Conservation (phyloP, 2,113 vertebrate genomes). For the Indicator indicator region DNA sequence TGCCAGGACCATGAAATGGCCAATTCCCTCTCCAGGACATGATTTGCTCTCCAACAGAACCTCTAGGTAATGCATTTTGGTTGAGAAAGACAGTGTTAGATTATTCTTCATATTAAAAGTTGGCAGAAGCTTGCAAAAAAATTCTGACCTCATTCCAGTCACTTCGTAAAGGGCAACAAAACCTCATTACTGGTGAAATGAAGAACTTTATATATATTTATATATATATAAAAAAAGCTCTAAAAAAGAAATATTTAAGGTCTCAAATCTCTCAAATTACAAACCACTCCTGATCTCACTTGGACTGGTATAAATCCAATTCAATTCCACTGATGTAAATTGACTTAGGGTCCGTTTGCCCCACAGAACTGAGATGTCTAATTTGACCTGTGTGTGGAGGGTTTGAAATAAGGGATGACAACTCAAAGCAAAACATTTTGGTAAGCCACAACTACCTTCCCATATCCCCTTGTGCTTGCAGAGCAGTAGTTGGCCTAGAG, state of each 20-base stretch:
- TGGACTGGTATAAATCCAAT: neutral
- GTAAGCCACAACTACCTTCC: neutral
- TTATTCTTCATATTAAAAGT: constrained; percentile 17
- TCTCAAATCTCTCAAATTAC: neutral
- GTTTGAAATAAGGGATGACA: neutral
- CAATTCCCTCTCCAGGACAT: neutral
- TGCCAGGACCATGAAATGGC: neutral
- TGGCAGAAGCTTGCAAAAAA: constrained; percentile 44
- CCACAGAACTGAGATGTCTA: neutral
- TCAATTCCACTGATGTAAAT: neutral
- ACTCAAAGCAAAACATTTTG: neutral
- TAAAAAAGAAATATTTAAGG: neutral
- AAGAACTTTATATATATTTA: neutral
- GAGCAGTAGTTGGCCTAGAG: neutral
- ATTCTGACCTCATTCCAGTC: constrained; percentile 38
- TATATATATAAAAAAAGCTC: neutral
- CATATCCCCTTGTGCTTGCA: neutral
- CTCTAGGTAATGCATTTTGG: neutral
- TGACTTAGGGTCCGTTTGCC: neutral
- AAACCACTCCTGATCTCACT: neutral
- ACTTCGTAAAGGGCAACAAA: constrained; percentile 32
- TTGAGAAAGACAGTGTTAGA: constrained; percentile 10
- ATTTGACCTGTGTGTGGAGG: neutral
- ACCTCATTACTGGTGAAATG: constrained; percentile 14
- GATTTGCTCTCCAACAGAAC: constrained; percentile 13